These are phyloP conservation scores for Vannuccia rotundouncinata DNA, from an alignment of 2,888 invertebrate species.

Conservation along the genomic window DNA sequence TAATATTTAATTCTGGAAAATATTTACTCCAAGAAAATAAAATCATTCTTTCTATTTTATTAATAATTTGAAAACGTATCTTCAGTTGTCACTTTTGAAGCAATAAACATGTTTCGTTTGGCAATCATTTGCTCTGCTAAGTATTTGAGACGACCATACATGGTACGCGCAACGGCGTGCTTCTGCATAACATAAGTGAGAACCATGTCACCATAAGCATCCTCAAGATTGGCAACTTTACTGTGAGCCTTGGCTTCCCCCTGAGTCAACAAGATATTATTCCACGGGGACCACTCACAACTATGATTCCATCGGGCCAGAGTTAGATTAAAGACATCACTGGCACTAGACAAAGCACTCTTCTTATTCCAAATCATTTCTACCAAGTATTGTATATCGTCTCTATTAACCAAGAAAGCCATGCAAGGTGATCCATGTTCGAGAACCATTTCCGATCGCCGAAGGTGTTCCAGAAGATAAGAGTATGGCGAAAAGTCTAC, in stretches of 20 bases:
- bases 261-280: background rate
- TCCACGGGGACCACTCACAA: constrained; percentile 31
- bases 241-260: constrained; percentile 4
- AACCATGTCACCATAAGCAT: constrained; percentile 9
- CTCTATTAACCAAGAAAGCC: constrained; percentile 14
- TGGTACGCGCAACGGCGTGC: background rate
- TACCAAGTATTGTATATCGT: constrained; percentile 8
- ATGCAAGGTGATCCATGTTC: background rate
- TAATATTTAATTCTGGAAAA: too few relatives aligned
- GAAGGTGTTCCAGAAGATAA: background rate
- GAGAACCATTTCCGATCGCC: background rate
- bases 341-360: background rate
- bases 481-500: background rate
- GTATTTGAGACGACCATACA: background rate
- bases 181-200: constrained; percentile 15
- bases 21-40: too few relatives aligned
- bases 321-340: background rate
- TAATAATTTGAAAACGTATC: too few relatives aligned
- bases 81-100: too few relatives aligned
- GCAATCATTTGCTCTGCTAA: background rate
- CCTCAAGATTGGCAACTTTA: background rate
- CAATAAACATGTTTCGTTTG: background rate
- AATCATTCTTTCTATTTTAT: too few relatives aligned
- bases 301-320: constrained; percentile 5
- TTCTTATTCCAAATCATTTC: constrained; percentile 31